Percentiles rank a stretch among this genome's conserved stretches.
These are phyloP conservation scores for Agelastica alni DNA, from an alignment of 2,888 invertebrate species.

Conservation along the genomic window DNA sequence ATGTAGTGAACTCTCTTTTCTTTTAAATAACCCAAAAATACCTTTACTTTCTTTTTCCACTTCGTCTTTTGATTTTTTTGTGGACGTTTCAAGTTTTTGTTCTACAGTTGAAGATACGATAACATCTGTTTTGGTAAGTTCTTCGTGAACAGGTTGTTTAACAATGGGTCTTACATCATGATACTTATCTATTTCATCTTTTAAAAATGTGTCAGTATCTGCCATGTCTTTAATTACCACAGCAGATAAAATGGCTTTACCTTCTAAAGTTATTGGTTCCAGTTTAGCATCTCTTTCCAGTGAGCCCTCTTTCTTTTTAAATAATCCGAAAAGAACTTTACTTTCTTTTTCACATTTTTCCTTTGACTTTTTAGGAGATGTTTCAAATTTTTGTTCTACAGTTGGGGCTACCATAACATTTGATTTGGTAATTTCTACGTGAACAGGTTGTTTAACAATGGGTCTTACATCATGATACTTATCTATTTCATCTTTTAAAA, in stretches of 20 bases:
- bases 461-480: neutral
- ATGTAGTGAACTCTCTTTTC: slow-evolving; percentile 32
- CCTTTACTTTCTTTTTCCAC: slow-evolving; percentile 24
- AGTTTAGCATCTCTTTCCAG: slow-evolving; percentile 5
- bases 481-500: neutral
- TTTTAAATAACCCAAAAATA: slow-evolving; percentile 28
- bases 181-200: slow-evolving; percentile 18
- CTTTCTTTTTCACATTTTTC: neutral
- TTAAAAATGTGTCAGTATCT: slow-evolving; percentile 35
- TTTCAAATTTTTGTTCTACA: neutral
- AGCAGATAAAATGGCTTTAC: slow-evolving; percentile 25
- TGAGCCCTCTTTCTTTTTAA: neutral
- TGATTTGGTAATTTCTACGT: neutral
- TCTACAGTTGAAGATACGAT: neutral
- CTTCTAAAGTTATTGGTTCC: neutral
- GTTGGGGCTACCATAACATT: neutral
- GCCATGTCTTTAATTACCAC: slow-evolving; percentile 29
- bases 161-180: slow-evolving; percentile 27
- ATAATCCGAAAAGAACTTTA: neutral
- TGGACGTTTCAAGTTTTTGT: neutral
- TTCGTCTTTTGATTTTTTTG: slow-evolving; percentile 11
- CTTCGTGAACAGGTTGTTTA: neutral
- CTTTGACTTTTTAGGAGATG: neutral
- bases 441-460: no score
- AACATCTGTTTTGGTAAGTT: neutral